These are phyloP conservation scores for Drosophila arizonae DNA, from an alignment of 1,140 invertebrate genomes.

Conservation along the genomic window DNA sequence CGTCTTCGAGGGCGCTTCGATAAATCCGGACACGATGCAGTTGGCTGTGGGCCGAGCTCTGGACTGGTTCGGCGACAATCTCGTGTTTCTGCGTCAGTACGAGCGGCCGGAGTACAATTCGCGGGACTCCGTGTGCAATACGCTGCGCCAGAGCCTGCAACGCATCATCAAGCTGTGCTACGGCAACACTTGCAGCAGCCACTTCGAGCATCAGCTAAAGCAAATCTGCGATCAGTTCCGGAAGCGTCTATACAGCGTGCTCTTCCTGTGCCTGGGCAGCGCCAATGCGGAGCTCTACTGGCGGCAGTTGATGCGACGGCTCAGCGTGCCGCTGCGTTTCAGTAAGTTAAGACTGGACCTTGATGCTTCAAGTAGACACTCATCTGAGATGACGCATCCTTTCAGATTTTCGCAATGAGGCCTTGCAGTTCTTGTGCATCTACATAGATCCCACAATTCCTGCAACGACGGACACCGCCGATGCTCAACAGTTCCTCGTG, in stretches of 20 bases:
- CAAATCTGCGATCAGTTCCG: slow-evolving; percentile 69
- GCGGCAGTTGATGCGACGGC: slow-evolving; percentile 65
- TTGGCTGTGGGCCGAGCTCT: slow-evolving; percentile 61
- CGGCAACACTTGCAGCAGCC: slow-evolving; percentile 61
- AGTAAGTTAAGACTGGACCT: slow-evolving; percentile 49
- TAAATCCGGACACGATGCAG: slow-evolving; percentile 67
- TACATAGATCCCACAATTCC: slow-evolving; percentile 66
- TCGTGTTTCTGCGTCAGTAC: slow-evolving; percentile 72
- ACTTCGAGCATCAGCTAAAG: slow-evolving; percentile 83
- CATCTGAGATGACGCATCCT: background rate
- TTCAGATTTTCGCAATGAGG: slow-evolving; percentile 70
- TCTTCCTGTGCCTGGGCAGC: slow-evolving; percentile 69
- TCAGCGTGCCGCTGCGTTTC: slow-evolving; percentile 47
- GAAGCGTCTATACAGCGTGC: slow-evolving; percentile 65
- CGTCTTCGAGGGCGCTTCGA: slow-evolving; percentile 60
- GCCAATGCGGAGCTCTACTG: slow-evolving; percentile 72
- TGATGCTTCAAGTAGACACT: too few relatives aligned
- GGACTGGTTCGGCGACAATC: slow-evolving; percentile 60
- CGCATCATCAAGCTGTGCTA: slow-evolving; percentile 81
- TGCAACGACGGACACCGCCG: slow-evolving; percentile 45
- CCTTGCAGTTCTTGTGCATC: slow-evolving; percentile 62
- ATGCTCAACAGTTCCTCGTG: slow-evolving; percentile 75
- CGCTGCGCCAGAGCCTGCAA: slow-evolving; percentile 58
- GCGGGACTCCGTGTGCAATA: slow-evolving; percentile 72
- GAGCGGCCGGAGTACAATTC: slow-evolving; percentile 75